phyloP scores from a whole-genome alignment of 2,113 vertebrate genomes.

The Nerophis lumbriciformis region DNA sequence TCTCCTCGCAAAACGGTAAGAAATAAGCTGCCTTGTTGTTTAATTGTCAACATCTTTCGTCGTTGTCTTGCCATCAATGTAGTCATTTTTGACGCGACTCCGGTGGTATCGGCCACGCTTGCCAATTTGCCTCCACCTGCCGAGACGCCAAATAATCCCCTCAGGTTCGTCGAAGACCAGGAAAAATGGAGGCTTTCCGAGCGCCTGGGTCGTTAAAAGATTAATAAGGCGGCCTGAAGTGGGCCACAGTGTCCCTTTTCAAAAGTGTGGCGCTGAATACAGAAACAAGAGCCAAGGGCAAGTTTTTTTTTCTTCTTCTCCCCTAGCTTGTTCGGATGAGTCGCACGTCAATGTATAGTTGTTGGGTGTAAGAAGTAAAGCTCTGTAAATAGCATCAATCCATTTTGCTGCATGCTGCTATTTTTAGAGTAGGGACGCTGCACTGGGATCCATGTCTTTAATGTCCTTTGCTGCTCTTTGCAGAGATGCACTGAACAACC shows the following conservation, averaged over 20 bases:
- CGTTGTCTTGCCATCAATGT: constrained; percentile 9
- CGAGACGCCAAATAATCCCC: constrained; percentile 14
- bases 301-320: constrained; percentile 12
- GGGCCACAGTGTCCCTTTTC: constrained; percentile 53
- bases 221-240: constrained; percentile 36
- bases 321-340: background rate
- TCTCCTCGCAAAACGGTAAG: constrained; percentile 71
- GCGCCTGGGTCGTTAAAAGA: constrained; percentile 32
- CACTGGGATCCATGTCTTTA: constrained; percentile 61
- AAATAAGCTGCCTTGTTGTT: background rate
- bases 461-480: constrained; percentile 61
- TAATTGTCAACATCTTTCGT: constrained; percentile 14
- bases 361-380: constrained; percentile 29
- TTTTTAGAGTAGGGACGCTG: constrained; percentile 73
- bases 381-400: constrained; percentile 70
- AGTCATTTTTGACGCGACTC: background rate
- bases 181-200: background rate
- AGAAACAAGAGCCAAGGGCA: constrained; percentile 27
- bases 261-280: constrained; percentile 43
- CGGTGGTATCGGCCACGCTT: background rate
- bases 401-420: constrained; percentile 73
- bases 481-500: constrained; percentile 37
- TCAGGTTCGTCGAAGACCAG: background rate
- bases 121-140: background rate
- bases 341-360: constrained; percentile 1